phyloP scores from a whole-genome alignment of 1,140 invertebrate species.

The Leptinotarsa undecemlineata region DNA sequence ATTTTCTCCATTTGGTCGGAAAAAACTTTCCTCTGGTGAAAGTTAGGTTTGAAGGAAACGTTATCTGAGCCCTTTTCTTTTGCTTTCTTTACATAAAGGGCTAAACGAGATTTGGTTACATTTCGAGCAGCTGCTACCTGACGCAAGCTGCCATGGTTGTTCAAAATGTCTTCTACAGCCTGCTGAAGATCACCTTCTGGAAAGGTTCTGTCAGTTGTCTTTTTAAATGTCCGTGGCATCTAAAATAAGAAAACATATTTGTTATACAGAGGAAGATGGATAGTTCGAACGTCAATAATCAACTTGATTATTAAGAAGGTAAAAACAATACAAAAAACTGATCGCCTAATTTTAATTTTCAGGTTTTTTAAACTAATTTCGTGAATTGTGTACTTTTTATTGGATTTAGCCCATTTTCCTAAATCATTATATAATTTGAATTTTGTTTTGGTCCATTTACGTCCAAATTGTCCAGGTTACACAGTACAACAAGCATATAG shows the following conservation, averaged over 20 bases:
- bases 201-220: conserved; percentile 10
- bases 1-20: not conserved
- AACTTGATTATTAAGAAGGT: too few relatives aligned
- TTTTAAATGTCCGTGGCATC: conserved; percentile 11
- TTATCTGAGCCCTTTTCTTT: conserved; percentile 7
- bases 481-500: not conserved
- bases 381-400: too few relatives aligned
- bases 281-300: not conserved
- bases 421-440: too few relatives aligned
- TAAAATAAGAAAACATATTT: not conserved
- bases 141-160: conserved; percentile 11
- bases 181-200: conserved; percentile 22
- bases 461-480: too few relatives aligned
- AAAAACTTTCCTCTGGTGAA: not conserved
- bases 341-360: too few relatives aligned
- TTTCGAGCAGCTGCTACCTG: conserved; percentile 13
- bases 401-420: too few relatives aligned
- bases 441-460: too few relatives aligned
- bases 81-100: conserved; percentile 19
- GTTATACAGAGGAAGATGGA: not conserved
- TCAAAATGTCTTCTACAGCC: conserved; percentile 17
- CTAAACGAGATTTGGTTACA: not conserved
- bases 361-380: too few relatives aligned
- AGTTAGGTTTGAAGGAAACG: conserved; percentile 7
- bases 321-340: too few relatives aligned